A percentile compares a stretch with the other conserved stretches of the same genome.
phyloP scores from a whole-genome alignment of 2,797 vertebrate species.

The Tragopan temminckii region DNA sequence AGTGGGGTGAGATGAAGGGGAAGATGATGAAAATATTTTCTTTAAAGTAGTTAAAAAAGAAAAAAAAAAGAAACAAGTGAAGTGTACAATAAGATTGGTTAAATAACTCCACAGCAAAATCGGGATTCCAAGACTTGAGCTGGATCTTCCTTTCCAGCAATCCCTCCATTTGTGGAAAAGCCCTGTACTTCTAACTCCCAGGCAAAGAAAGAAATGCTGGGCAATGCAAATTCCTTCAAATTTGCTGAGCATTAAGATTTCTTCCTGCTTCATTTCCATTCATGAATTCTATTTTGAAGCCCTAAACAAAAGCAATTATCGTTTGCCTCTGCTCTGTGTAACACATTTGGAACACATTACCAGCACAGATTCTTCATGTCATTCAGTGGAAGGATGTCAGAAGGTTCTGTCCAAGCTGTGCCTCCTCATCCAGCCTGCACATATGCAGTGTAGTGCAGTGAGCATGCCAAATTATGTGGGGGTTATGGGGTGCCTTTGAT shows the following conservation, averaged over 20 bases:
- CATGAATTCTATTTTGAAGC: conserved; percentile 41
- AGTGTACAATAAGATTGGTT: background rate
- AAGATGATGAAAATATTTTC: conserved; percentile 26
- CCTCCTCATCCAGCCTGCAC: rapidly evolving
- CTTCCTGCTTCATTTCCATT: conserved; percentile 51
- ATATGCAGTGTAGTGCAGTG: background rate
- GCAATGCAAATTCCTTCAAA: background rate
- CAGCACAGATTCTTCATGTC: background rate
- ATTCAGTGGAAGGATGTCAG: background rate
- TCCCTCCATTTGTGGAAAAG: background rate
- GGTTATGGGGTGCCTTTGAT: background rate
- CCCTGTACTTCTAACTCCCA: background rate
- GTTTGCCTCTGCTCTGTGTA: background rate
- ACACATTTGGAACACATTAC: background rate
- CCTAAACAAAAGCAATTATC: conserved; percentile 54
- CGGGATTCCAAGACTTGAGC: background rate
- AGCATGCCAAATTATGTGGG: background rate
- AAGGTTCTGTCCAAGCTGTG: background rate
- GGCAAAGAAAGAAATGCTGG: background rate
- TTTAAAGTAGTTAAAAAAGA: background rate
- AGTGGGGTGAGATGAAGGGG: background rate
- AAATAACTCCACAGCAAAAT: conserved; percentile 12
- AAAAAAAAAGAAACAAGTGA: background rate
- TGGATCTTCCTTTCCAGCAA: background rate
- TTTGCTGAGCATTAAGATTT: conserved; percentile 15